Evolutionary conservation across 2,888 invertebrate species (phyloP).

Genomic region (Andrena trimmerana): DNA sequence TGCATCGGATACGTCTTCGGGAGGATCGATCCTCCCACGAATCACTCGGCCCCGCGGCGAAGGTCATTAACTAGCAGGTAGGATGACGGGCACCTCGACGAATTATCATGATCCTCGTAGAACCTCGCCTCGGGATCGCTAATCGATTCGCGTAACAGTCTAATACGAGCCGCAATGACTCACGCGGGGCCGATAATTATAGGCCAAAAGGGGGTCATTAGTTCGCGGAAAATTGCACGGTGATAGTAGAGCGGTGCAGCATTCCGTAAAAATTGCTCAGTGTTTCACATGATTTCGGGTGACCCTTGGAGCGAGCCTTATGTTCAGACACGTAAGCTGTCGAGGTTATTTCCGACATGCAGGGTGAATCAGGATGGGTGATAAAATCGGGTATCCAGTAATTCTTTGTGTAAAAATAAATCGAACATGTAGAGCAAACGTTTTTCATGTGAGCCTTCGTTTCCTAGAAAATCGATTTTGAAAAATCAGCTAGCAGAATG

Average conservation of each 20-base stretch:
- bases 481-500: too few species aligned
- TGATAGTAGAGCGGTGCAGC: slow-evolving; percentile 16
- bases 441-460: too few species aligned
- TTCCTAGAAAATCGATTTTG: too few species aligned
- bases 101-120: slow-evolving; percentile 76
- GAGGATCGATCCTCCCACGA: slow-evolving; percentile 77
- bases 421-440: too few species aligned
- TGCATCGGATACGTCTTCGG: slow-evolving; percentile 45
- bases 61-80: slow-evolving; percentile 69
- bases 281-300: slow-evolving; percentile 24
- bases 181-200: slow-evolving; percentile 47
- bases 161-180: slow-evolving; percentile 55
- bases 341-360: neutral
- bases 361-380: neutral
- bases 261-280: slow-evolving; percentile 42
- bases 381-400: neutral
- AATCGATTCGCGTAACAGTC: slow-evolving; percentile 61
- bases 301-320: neutral
- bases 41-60: slow-evolving; percentile 68
- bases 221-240: slow-evolving; percentile 52
- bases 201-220: slow-evolving; percentile 42
- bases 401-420: neutral
- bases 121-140: slow-evolving; percentile 48
- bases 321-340: neutral
- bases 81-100: slow-evolving; percentile 64